Percentiles rank a stretch among this genome's conserved stretches.
These are phyloP conservation scores for Chamaea fasciata DNA, from an alignment of 2,113 vertebrate genomes.

Conservation along the genomic window DNA sequence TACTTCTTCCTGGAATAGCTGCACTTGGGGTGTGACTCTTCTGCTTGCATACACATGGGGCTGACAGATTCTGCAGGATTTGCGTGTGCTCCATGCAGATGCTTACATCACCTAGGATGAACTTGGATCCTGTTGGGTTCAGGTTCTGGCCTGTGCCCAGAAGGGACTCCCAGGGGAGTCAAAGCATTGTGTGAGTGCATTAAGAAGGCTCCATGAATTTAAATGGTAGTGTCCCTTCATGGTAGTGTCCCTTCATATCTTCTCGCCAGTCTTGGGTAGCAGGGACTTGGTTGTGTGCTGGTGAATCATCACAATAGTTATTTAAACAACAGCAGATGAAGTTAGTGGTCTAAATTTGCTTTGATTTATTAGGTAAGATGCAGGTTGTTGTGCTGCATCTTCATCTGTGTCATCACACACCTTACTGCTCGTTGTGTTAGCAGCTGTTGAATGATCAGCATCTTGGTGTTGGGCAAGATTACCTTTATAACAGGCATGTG, in stretches of 20 bases:
- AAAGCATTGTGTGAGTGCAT: not conserved
- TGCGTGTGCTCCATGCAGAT: not conserved
- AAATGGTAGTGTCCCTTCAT: not conserved
- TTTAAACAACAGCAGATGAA: not conserved
- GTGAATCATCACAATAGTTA: not conserved
- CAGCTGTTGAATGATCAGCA: accelerated
- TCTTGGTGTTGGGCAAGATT: not conserved
- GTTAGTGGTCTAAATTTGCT: not conserved
- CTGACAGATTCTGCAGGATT: not conserved
- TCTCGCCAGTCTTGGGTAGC: not conserved
- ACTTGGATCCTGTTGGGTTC: not conserved
- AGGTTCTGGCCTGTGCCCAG: not conserved
- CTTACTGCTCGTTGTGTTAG: not conserved
- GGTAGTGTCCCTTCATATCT: not conserved
- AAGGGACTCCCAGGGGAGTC: not conserved
- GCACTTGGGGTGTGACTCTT: accelerated
- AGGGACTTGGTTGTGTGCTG: not conserved
- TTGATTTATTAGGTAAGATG: not conserved
- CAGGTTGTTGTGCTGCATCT: not conserved
- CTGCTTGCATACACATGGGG: accelerated
- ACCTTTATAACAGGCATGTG: accelerated
- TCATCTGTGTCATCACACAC: accelerated
- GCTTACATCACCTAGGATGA: not conserved
- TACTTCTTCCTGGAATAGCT: not conserved
- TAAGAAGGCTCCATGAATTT: not conserved